These are phyloP conservation scores for Ciconia nigra DNA, from an alignment of 2,797 vertebrate genomes.

Conservation along the genomic window DNA sequence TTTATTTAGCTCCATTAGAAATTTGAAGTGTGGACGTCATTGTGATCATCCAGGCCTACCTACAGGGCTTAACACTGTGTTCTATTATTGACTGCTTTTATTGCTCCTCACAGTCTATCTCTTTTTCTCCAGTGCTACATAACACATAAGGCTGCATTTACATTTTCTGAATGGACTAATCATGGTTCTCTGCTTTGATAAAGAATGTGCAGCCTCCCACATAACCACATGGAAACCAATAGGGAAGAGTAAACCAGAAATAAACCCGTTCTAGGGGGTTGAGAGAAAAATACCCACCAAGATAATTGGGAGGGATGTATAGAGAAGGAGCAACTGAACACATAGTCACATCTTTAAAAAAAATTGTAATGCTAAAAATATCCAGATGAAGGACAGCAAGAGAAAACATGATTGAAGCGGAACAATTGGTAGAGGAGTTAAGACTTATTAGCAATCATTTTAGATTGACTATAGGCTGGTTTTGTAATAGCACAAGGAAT, in stretches of 20 bases:
- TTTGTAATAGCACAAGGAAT: constrained; percentile 51
- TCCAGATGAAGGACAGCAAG: constrained; percentile 44
- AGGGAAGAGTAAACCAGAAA: constrained; percentile 62
- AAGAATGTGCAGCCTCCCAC: constrained; percentile 62
- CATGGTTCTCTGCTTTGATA: constrained; percentile 62
- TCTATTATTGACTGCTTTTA: background rate
- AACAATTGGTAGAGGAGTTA: constrained; percentile 66
- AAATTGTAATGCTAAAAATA: constrained; percentile 44
- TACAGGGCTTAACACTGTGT: background rate
- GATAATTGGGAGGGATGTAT: constrained; percentile 47
- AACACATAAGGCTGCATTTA: constrained; percentile 57
- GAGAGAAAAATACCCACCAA: constrained; percentile 60
- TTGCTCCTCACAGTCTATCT: constrained; percentile 13
- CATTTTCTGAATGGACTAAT: constrained; percentile 77
- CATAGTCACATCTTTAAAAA: constrained; percentile 7
- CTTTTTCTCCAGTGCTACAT: background rate
- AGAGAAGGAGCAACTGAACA: constrained; percentile 46
- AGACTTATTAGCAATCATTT: constrained; percentile 53
- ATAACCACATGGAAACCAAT: constrained; percentile 57
- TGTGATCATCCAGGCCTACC: background rate
- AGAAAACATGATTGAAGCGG: constrained; percentile 54
- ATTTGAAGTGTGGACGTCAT: background rate
- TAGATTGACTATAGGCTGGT: constrained; percentile 38
- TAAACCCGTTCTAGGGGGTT: constrained; percentile 22
- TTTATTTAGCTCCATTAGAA: background rate